phyloP scores from a whole-genome alignment of 2,888 invertebrate species.

The Cactoblastis cactorum region DNA sequence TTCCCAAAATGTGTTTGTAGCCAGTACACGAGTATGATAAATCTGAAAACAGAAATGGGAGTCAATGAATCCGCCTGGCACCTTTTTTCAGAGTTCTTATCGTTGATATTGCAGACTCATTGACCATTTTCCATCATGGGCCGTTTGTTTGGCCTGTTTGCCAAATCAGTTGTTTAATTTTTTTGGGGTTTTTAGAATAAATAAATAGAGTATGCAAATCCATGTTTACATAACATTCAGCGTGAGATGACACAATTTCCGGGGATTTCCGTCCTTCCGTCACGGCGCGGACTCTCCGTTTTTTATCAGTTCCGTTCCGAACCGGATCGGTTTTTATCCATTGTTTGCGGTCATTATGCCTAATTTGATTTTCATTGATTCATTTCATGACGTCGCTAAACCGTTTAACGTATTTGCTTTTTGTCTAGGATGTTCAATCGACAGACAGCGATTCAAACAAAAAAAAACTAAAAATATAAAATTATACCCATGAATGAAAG shows the following conservation, averaged over 20 bases:
- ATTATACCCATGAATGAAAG: conserved; percentile 1
- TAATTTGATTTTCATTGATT: conserved; percentile 13
- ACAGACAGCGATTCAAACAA: not conserved
- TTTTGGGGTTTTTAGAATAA: no score
- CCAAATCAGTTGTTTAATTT: no score
- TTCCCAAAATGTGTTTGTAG: no score
- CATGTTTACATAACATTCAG: not conserved
- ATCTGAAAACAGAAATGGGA: no score
- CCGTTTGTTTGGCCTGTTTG: no score
- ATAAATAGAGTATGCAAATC: not conserved
- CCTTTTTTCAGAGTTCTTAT: no score
- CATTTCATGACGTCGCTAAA: not conserved
- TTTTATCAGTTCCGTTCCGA: conserved; percentile 32
- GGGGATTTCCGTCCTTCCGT: conserved; percentile 51
- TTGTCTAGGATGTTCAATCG: not conserved
- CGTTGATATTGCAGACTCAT: no score
- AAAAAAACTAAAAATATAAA: no score
- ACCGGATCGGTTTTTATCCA: conserved; percentile 33
- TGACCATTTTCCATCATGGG: no score
- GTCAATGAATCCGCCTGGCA: no score
- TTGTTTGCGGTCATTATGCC: conserved; percentile 14
- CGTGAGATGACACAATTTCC: conserved; percentile 17
- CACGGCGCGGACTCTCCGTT: conserved; percentile 37
- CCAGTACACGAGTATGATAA: no score
- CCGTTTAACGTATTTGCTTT: no score